Evolutionary conservation across 2,113 vertebrate genomes (phyloP), one percentile per base, ranked within the genome.

Genomic region (Pardalotus punctatus): DNA sequence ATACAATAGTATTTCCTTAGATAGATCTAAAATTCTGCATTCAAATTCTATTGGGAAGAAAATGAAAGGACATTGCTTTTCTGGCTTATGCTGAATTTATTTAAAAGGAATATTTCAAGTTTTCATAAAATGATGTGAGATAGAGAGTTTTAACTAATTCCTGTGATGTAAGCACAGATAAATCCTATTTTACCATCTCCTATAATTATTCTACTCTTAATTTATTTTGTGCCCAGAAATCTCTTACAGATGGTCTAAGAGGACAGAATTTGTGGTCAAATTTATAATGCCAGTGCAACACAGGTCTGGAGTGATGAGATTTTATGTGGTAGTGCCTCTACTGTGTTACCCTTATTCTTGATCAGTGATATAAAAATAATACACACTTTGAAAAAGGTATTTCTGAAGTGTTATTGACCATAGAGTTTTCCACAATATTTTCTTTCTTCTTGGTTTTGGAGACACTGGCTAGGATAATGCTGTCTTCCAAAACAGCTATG

Each of bases 401-500:
- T 83, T 93, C 12, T 93, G 50, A 61, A 77, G 21, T 28, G 45
- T 27, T 66, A 54, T 60, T 71, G 29, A 13, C 22, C 56, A 10
- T 13, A 29, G 21, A 62, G 29, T 73, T 81, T 92, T 94, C 62
- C 8, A 14, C 73, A 48, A 27, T 74, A 73, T 86, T 86, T 90
- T 82, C 38, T 57, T 88, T 95, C 31, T 40, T 72, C n/a, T 91
- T 90, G 93, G 60, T 72, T 92, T 85, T 93, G 76, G 79, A 95
- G 47, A 50, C 23, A 80, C 51, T 76, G 54, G 79, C 84, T 90
- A 77, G 80, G 61, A 92, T 81, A 93, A 51, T 6, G 22, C 43
- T 74, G 25, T 80, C 78, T 97, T 95, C 91, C 45, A 74, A 76
- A 97, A 89, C 67, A 91, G 50, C 91, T 47, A 38, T 81, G 95